These are phyloP conservation scores for Tricholauxania praeusta DNA, from an alignment of 2,888 invertebrate genomes.

Conservation along the genomic window DNA sequence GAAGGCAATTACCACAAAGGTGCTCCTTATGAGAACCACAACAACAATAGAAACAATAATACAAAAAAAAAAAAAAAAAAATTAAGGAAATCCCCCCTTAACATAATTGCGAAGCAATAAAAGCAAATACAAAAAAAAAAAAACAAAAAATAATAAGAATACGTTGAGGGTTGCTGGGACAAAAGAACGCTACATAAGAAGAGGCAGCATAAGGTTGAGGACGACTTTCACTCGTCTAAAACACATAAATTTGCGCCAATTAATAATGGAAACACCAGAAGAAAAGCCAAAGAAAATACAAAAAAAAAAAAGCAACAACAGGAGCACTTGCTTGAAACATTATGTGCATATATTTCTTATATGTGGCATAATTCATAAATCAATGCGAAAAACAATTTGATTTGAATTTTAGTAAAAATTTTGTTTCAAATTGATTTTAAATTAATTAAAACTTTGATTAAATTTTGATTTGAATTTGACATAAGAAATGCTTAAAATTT, in stretches of 20 bases:
- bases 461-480: too few species aligned
- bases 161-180: background rate
- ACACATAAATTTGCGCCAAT: constrained; percentile 61
- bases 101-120: constrained; percentile 5
- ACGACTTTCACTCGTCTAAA: constrained; percentile 54
- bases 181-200: background rate
- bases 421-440: too few species aligned
- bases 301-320: constrained; percentile 27
- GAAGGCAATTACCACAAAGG: constrained; percentile 5
- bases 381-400: too few species aligned
- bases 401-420: too few species aligned
- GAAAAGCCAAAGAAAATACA: background rate
- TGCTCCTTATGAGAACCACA: background rate
- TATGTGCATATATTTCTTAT: too few species aligned
- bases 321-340: background rate
- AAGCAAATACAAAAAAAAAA: background rate
- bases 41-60: constrained; percentile 5
- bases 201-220: background rate
- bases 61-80: background rate
- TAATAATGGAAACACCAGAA: constrained; percentile 50
- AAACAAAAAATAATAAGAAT: background rate
- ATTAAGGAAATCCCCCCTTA: background rate
- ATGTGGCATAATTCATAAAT: too few species aligned
- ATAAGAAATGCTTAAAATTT: too few species aligned
- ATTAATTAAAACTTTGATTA: too few species aligned